Evolutionary conservation across 2,113 vertebrate genomes (phyloP).

Genomic region (Nothoprocta perdicaria): DNA sequence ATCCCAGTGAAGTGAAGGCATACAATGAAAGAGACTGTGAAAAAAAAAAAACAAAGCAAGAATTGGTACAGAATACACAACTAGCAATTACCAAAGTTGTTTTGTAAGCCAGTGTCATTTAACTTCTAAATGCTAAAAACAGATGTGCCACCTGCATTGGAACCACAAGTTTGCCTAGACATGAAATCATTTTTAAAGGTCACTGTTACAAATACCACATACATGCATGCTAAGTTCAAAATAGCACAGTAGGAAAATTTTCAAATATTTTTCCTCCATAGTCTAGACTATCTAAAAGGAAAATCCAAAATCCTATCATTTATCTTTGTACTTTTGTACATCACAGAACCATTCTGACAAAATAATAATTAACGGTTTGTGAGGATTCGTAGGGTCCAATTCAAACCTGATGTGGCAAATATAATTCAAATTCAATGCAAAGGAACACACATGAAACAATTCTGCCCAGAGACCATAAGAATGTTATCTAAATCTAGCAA

Average conservation of each 20-base stretch:
- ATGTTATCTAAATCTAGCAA: neutral
- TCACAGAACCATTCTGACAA: neutral
- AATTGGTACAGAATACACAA: neutral
- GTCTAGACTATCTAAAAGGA: neutral
- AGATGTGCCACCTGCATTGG: neutral
- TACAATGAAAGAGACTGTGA: neutral
- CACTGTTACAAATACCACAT: neutral
- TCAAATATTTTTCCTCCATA: neutral
- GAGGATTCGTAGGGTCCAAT: neutral
- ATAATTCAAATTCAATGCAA: neutral
- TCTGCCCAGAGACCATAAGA: neutral
- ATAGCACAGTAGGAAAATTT: neutral
- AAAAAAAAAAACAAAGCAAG: neutral
- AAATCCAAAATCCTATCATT: neutral
- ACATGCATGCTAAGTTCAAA: neutral
- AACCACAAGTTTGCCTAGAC: neutral
- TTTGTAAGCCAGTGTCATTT: neutral
- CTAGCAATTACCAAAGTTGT: neutral
- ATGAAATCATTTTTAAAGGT: neutral
- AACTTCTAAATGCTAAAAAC: neutral
- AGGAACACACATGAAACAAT: neutral
- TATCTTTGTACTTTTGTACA: neutral
- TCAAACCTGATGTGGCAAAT: neutral
- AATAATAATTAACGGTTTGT: neutral
- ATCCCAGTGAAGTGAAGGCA: neutral